phyloP scores from a whole-genome alignment of 2,888 invertebrate species.

The Drosophila anceps region DNA sequence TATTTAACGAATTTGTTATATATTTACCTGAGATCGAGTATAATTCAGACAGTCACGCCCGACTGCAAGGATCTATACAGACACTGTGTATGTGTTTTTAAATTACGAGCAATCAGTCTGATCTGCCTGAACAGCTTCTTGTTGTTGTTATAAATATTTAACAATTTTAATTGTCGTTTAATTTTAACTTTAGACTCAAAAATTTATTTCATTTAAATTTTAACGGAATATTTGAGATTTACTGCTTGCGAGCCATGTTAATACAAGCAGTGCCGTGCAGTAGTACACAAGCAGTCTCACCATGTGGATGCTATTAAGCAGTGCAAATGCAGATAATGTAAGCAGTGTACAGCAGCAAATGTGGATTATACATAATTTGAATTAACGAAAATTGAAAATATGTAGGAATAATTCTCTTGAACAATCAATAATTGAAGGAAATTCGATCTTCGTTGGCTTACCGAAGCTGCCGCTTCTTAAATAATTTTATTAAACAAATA shows the following conservation, averaged over 20 bases:
- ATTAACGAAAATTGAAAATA: background rate
- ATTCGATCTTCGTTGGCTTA: too few species aligned
- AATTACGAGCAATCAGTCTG: too few species aligned
- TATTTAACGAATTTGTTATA: too few species aligned
- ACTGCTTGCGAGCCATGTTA: slow-evolving; percentile 1
- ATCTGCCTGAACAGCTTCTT: too few species aligned
- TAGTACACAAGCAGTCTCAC: rapidly evolving
- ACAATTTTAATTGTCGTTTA: too few species aligned
- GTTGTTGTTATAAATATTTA: too few species aligned
- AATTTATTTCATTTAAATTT: background rate
- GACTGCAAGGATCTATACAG: too few species aligned
- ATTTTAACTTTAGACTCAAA: background rate
- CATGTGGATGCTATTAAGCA: slow-evolving; percentile 22
- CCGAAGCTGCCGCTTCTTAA: background rate
- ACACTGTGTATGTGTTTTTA: too few species aligned
- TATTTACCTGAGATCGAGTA: too few species aligned
- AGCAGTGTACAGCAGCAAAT: slow-evolving; percentile 9
- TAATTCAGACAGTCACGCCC: too few species aligned
- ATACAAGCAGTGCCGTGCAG: background rate
- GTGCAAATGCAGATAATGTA: background rate
- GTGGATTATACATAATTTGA: background rate
- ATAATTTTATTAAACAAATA: background rate
- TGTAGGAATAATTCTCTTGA: background rate
- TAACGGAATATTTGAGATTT: background rate
- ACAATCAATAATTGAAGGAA: too few species aligned